Evolutionary conservation across 2,113 vertebrate species (phyloP), one percentile per base, ranked within the genome.

Genomic region (Poecile atricapillus): DNA sequence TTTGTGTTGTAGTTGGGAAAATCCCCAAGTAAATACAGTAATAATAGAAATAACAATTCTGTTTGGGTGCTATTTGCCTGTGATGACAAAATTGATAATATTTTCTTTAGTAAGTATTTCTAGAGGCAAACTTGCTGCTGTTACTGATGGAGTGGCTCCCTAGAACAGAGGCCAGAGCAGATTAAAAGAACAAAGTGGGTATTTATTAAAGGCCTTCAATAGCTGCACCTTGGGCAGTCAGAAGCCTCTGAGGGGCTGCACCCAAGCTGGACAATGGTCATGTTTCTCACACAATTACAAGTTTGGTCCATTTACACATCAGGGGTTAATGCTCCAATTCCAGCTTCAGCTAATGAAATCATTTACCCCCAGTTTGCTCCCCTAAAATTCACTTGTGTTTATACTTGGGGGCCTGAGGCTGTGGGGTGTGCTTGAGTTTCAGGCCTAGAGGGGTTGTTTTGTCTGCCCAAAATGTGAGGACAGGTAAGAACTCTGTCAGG

Each of bases 401-500:
- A 1, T 27, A 4, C 28, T 13, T 41, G 7, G 2, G 35, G 12
- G 5, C 21, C 27, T 25, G n/a, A 25, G 46, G 74, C 35, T 33
- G 22, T 19, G 12, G 44, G 43, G 9, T 19, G 15, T 62, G 16
- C 13, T 24, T 31, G 56, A 31, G n/a, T 49, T 47, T 31, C 56
- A 47, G 73, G 21, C 21, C 20, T 30, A 23, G n/a, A 31, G 44
- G 27, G 2, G 7, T 47, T 35, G 27, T 24, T 11, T 24, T 11
- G 43, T 30, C 11, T 75, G 56, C 23, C n/a, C n/a, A 39, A 19
- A 31, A 14, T 14, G 21, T 15, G 73, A 9, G 4, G 25, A 23
- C 7, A 56, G 13, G 44, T 21, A 14, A 7, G 3, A 14, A 46
- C n/a, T 47, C 6, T 11, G 7, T 5, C 0, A 17, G n/a, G 43